Evolutionary conservation across 2,797 vertebrate species (phyloP).

Genomic region (Macropus fuliginosus): DNA sequence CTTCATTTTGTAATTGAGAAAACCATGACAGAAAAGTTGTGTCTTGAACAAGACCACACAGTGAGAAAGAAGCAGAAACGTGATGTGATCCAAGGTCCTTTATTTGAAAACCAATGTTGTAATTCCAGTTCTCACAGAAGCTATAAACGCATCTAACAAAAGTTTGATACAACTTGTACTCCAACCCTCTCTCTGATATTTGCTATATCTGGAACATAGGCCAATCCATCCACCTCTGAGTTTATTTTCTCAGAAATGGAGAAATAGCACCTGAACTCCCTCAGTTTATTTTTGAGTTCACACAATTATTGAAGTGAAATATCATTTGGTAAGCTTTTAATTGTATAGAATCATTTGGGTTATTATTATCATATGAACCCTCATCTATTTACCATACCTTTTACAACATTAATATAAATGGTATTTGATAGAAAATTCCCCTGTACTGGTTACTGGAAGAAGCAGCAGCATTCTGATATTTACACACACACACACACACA

Average conservation of each 20-base stretch:
- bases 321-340: not conserved
- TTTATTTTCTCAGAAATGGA: no score
- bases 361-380: not conserved
- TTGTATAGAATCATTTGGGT: not conserved
- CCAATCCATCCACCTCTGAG: no score
- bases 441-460: constrained; percentile 73
- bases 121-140: constrained; percentile 9
- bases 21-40: not conserved
- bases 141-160: constrained; percentile 59
- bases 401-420: constrained; percentile 52
- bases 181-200: no score
- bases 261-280: not conserved
- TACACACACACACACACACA: not conserved
- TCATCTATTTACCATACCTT: constrained; percentile 42
- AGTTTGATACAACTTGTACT: constrained; percentile 36
- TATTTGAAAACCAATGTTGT: constrained; percentile 38
- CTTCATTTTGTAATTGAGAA: not conserved
- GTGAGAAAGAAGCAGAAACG: not conserved
- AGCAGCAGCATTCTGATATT: constrained; percentile 62
- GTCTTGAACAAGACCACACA: not conserved
- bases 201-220: no score
- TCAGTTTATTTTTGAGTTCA: not conserved
- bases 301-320: not conserved
- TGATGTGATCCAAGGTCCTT: not conserved
- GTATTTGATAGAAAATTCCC: constrained; percentile 61